phyloP scores from a whole-genome alignment of 2,113 vertebrate species.

The Megalops atlanticus region DNA sequence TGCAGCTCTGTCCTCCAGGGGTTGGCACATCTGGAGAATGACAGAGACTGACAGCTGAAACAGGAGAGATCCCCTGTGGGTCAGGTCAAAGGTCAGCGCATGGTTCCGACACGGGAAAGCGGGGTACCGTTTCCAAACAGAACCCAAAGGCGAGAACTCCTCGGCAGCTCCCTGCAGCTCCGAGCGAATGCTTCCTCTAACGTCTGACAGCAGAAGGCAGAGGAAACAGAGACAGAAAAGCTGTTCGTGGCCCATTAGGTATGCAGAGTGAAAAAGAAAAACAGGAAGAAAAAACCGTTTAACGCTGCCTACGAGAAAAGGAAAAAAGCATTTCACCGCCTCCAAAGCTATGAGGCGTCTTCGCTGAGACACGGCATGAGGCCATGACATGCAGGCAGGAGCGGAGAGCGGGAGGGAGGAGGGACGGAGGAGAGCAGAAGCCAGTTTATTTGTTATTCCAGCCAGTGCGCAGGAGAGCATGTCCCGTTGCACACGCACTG shows the following conservation, averaged over 20 bases:
- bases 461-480: neutral
- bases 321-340: constrained; percentile 22
- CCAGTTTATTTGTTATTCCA: constrained; percentile 47
- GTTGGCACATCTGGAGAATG: too few species aligned
- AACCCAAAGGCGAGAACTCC: too few species aligned
- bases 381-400: constrained; percentile 33
- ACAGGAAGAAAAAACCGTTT: constrained; percentile 20
- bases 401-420: neutral
- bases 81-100: too few species aligned
- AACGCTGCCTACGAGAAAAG: neutral
- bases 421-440: constrained; percentile 18
- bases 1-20: too few species aligned
- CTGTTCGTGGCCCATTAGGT: constrained; percentile 6
- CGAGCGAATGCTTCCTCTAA: too few species aligned
- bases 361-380: constrained; percentile 45
- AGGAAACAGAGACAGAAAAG: neutral
- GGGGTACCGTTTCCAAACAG: too few species aligned
- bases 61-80: too few species aligned
- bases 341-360: constrained; percentile 46
- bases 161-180: too few species aligned
- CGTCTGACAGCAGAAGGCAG: too few species aligned
- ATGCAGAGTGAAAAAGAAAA: constrained; percentile 23
- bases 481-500: constrained; percentile 25
- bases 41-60: too few species aligned
- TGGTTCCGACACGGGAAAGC: too few species aligned